phyloP scores from a whole-genome alignment of 2,888 invertebrate species.

The Epistrophe eligans region DNA sequence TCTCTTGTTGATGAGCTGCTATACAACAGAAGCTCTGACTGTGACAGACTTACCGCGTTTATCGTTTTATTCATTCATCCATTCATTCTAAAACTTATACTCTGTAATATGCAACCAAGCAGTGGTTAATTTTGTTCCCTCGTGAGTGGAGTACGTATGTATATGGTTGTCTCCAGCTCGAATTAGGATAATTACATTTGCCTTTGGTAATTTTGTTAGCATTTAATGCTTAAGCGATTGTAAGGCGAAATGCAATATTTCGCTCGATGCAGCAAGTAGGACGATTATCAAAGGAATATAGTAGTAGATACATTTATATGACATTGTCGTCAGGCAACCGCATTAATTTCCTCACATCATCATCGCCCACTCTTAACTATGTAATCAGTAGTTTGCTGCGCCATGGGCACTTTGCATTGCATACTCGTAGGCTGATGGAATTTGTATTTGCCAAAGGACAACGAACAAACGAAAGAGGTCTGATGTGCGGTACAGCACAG shows the following conservation, averaged over 20 bases:
- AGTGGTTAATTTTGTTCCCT: conserved; percentile 42
- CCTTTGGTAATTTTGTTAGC: conserved; percentile 66
- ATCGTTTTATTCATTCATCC: conserved; percentile 20
- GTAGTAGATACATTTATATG: conserved; percentile 1
- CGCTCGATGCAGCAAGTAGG: conserved; percentile 20
- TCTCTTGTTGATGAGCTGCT: conserved; percentile 43
- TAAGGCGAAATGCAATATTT: conserved; percentile 63
- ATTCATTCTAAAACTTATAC: conserved; percentile 24
- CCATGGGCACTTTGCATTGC: conserved; percentile 40
- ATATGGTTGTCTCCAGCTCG: conserved; percentile 22
- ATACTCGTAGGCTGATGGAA: conserved; percentile 42
- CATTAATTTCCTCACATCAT: conserved; percentile 52
- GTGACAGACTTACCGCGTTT: conserved; percentile 1
- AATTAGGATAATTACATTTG: conserved; percentile 74
- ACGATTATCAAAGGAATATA: conserved; percentile 58
- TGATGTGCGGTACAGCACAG: neutral
- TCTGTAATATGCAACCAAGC: conserved; percentile 45
- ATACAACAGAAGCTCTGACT: conserved; percentile 1
- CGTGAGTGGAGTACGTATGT: neutral
- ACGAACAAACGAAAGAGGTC: neutral
- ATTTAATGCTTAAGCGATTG: conserved; percentile 71
- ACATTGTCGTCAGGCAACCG: conserved; percentile 60
- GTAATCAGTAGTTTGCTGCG: conserved; percentile 63
- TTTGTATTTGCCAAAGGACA: conserved; percentile 62
- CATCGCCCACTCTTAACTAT: conserved; percentile 36